Conservation (phyloP, 2,888 invertebrate genomes). For the Malachius bipustulatus region DNA sequence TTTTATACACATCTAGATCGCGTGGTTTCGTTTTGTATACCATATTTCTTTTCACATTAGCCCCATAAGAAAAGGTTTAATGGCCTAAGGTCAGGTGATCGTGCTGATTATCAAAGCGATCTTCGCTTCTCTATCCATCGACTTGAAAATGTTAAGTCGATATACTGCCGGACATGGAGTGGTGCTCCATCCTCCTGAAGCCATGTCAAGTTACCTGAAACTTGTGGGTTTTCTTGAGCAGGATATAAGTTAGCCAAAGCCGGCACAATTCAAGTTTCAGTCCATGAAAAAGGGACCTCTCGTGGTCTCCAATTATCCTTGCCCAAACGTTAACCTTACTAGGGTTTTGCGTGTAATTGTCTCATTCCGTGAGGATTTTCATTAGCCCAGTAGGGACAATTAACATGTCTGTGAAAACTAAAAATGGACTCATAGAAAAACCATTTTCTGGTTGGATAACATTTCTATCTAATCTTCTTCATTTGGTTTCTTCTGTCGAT, state of each 20-base stretch:
- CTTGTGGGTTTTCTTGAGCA: constrained; percentile 9
- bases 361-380: constrained; percentile 2
- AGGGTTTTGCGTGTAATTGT: neutral
- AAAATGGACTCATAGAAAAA: neutral
- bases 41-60: constrained; percentile 12
- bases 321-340: constrained; percentile 11
- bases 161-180: constrained; percentile 9
- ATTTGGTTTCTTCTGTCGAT: constrained; percentile 1
- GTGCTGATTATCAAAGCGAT: constrained; percentile 10
- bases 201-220: constrained; percentile 10
- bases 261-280: constrained; percentile 8
- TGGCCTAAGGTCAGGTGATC: constrained; percentile 13
- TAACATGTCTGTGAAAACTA: neutral
- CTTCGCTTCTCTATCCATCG: constrained; percentile 10
- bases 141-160: constrained; percentile 10
- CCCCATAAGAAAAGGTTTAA: constrained; percentile 14
- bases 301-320: constrained; percentile 7
- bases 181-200: constrained; percentile 12
- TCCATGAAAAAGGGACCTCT: constrained; percentile 11
- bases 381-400: constrained; percentile 1
- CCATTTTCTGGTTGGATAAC: constrained; percentile 2
- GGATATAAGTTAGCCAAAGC: constrained; percentile 9
- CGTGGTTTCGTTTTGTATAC: constrained; percentile 10
- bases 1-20: constrained; percentile 9
- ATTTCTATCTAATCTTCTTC: neutral